phyloP scores from a whole-genome alignment of 1,140 invertebrate genomes.

The Aphelenchoides fujianensis region DNA sequence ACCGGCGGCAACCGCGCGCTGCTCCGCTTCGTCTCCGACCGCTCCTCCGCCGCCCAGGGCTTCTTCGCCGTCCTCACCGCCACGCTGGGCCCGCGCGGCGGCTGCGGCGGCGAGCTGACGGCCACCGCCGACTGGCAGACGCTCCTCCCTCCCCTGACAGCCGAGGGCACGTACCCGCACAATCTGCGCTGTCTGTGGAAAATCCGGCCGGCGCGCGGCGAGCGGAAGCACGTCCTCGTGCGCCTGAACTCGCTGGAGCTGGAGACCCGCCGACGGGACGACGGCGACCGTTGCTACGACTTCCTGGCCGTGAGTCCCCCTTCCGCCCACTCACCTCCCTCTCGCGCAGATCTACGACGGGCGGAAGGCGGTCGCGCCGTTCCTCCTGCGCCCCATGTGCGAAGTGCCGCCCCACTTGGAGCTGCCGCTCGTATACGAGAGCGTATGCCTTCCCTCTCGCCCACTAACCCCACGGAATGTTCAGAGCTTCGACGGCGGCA shows the following conservation, averaged over 20 bases:
- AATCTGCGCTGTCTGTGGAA: conserved; percentile 53
- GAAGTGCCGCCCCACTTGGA: conserved; percentile 14
- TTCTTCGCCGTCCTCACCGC: conserved; percentile 51
- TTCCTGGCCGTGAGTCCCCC: conserved; percentile 39
- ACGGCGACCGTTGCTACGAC: conserved; percentile 35
- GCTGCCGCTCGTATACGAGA: conserved; percentile 23
- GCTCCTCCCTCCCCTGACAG: conserved; percentile 33
- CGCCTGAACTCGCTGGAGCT: conserved; percentile 40
- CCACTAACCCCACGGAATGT: too few relatives aligned
- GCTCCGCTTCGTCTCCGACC: conserved; percentile 51
- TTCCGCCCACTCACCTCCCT: not conserved
- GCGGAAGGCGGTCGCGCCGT: conserved; percentile 47
- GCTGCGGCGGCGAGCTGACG: conserved; percentile 54
- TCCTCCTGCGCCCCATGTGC: conserved; percentile 41
- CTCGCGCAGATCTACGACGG: conserved; percentile 59
- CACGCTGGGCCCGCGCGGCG: conserved; percentile 48
- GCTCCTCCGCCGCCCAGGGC: conserved; percentile 39
- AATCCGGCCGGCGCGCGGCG: conserved; percentile 29
- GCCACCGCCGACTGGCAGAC: conserved; percentile 48
- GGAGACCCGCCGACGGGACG: conserved; percentile 25
- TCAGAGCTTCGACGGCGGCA: too few relatives aligned
- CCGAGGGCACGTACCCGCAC: conserved; percentile 39
- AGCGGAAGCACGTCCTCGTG: conserved; percentile 41
- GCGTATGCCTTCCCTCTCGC: conserved; percentile 27
- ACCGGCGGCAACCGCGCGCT: conserved; percentile 36